phyloP scores from a whole-genome alignment of 2,888 invertebrate species.

The Tiliacea aurago region DNA sequence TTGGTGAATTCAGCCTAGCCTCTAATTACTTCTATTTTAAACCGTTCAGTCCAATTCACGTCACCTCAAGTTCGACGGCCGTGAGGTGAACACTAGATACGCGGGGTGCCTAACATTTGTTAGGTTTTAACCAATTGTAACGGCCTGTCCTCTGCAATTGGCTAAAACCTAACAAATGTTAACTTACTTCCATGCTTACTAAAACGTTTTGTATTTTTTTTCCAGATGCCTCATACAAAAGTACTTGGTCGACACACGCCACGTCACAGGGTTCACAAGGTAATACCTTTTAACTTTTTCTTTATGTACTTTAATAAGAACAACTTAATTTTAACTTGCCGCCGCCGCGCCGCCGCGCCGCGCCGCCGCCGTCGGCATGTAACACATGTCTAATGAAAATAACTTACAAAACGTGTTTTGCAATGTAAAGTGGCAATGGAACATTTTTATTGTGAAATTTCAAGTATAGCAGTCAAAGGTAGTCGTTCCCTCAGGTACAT shows the following conservation, averaged over 20 bases:
- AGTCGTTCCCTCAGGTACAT: neutral
- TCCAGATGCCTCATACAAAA: conserved; percentile 97
- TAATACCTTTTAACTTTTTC: conserved; percentile 78
- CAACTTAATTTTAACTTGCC: conserved; percentile 18
- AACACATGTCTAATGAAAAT: conserved; percentile 18
- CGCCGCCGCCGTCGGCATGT: neutral
- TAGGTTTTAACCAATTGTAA: neutral
- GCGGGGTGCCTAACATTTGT: neutral
- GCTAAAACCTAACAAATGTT: too few relatives aligned
- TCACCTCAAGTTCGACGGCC: neutral
- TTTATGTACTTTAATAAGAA: neutral
- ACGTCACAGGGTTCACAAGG: conserved; percentile 94
- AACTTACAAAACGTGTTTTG: neutral
- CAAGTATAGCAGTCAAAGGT: neutral
- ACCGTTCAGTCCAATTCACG: neutral
- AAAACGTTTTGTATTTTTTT: conserved; percentile 74
- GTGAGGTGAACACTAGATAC: neutral
- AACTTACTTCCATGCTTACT: neutral
- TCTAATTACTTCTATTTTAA: neutral
- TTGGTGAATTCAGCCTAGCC: neutral
- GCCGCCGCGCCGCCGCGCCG: neutral
- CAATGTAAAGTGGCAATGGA: conserved; percentile 2
- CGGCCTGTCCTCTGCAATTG: too few relatives aligned
- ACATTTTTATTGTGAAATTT: neutral
- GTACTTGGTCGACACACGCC: conserved; percentile 95